A percentile compares a stretch with the other conserved stretches of the same genome.
phyloP scores from a whole-genome alignment of 2,797 vertebrate genomes.

The Dallia pectoralis region DNA sequence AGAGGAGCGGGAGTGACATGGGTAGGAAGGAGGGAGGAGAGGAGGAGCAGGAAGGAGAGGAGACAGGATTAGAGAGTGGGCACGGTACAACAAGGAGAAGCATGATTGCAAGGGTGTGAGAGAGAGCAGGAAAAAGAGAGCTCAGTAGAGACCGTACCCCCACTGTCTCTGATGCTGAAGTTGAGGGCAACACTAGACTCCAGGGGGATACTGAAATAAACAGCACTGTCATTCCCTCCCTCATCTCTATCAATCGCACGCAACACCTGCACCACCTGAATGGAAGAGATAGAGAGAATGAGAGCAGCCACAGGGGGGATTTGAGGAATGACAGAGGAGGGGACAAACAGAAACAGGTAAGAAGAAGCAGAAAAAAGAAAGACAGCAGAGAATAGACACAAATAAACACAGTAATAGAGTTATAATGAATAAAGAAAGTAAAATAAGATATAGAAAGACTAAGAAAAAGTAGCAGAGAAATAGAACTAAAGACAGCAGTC shows the following conservation, averaged over 20 bases:
- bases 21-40: background rate
- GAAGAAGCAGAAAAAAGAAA: background rate
- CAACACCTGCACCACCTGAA: constrained; percentile 89
- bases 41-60: constrained; percentile 8
- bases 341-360: background rate
- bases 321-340: constrained; percentile 8
- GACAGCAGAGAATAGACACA: background rate
- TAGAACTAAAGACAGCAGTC: background rate
- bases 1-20: background rate
- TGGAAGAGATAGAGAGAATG: constrained; percentile 58
- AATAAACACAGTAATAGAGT: too few relatives aligned
- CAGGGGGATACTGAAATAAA: constrained; percentile 84
- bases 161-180: constrained; percentile 85
- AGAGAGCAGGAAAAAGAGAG: constrained; percentile 19
- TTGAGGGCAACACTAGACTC: constrained; percentile 79
- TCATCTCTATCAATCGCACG: constrained; percentile 87
- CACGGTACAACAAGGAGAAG: constrained; percentile 7
- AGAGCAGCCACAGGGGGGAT: background rate
- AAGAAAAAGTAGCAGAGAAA: constrained; percentile 19
- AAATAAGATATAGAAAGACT: too few relatives aligned
- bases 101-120: constrained; percentile 35
- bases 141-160: constrained; percentile 72
- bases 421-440: too few relatives aligned
- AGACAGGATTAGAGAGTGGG: background rate
- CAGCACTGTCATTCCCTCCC: constrained; percentile 80